A percentile compares a stretch with the other conserved stretches of the same genome.
Evolutionary conservation across 2,797 vertebrate species (phyloP).

Genomic region (Paramormyrops hopkinsi): DNA sequence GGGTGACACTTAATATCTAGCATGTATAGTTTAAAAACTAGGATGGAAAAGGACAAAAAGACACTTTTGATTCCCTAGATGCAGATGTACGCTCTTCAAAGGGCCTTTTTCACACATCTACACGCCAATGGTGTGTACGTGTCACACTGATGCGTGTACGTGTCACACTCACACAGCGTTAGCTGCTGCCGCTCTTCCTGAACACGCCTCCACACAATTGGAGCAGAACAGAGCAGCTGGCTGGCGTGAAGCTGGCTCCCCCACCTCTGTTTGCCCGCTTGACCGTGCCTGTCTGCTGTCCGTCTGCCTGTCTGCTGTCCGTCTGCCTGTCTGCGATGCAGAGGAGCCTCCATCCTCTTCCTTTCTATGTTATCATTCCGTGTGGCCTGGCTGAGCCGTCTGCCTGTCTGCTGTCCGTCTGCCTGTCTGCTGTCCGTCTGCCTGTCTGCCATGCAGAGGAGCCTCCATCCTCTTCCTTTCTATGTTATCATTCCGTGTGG

Average conservation of each 20-base stretch:
- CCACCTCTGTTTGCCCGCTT: not conserved
- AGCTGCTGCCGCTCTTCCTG: not conserved
- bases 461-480: no score
- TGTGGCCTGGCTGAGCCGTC: not conserved
- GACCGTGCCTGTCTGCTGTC: not conserved
- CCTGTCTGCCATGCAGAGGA: no score
- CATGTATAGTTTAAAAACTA: not conserved
- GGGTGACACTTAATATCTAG: not conserved
- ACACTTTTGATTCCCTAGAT: not conserved
- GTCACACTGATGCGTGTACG: not conserved
- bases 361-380: not conserved
- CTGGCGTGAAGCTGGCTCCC: not conserved
- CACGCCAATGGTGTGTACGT: not conserved
- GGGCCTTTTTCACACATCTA: not conserved
- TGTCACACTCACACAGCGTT: not conserved
- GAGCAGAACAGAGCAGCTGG: not conserved
- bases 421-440: not conserved
- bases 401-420: not conserved
- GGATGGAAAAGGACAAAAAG: not conserved
- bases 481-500: no score
- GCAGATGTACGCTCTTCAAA: not conserved
- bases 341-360: not conserved
- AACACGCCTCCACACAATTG: not conserved
- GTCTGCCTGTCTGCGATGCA: not conserved
- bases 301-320: no score